phyloP scores from a whole-genome alignment of 1,140 invertebrate genomes.

The Paramacrobiotus metropolitanus region DNA sequence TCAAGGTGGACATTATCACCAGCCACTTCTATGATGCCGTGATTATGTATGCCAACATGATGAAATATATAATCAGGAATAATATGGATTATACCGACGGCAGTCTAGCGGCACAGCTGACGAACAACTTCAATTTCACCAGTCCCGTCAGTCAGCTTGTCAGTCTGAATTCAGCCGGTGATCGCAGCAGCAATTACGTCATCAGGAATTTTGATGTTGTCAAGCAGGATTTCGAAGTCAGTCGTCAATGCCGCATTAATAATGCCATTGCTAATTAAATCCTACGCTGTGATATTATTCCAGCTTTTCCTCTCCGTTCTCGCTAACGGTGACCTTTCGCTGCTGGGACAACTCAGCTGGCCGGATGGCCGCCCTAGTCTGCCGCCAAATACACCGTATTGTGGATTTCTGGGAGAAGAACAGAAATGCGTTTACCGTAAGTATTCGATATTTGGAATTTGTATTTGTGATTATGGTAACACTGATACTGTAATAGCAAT shows the following conservation, averaged over 20 bases:
- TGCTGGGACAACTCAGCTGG: background rate
- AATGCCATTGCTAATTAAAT: background rate
- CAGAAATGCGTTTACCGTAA: background rate
- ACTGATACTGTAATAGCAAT: too few species aligned
- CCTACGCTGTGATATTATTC: background rate
- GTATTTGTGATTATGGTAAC: too few species aligned
- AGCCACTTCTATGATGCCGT: background rate
- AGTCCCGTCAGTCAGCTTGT: background rate
- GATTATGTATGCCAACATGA: background rate
- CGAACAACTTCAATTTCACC: background rate
- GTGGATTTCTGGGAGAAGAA: background rate
- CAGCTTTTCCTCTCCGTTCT: background rate
- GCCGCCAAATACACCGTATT: background rate
- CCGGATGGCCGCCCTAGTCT: background rate
- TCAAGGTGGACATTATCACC: background rate
- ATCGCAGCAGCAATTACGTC: background rate
- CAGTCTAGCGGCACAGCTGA: background rate
- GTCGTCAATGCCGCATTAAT: too few species aligned
- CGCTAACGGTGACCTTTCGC: background rate
- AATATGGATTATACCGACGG: background rate
- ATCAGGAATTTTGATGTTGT: background rate
- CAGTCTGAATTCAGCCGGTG: background rate
- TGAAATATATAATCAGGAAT: background rate
- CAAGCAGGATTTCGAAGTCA: background rate
- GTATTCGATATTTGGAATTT: too few species aligned